Conservation (phyloP, 2,797 vertebrate species). For the Propithecus perrieri region DNA sequence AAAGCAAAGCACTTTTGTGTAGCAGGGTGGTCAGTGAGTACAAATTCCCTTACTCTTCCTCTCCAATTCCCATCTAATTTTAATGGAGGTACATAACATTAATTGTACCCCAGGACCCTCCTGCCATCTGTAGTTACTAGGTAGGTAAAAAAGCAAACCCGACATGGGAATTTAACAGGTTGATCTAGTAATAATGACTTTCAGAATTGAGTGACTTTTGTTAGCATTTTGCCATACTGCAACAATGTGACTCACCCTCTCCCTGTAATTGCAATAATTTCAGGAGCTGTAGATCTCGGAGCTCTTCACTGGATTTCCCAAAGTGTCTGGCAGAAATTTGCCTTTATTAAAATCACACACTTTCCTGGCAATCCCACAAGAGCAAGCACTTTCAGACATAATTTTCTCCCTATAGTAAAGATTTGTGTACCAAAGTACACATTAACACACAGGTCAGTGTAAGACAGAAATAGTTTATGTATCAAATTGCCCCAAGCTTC, state of each 20-base stretch:
- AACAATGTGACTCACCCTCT: background rate
- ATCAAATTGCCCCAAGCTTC: slow-evolving; percentile 30
- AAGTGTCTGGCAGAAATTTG: slow-evolving; percentile 31
- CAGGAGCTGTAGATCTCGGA: slow-evolving; percentile 18
- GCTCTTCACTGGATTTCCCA: slow-evolving; percentile 34
- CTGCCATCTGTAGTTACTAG: slow-evolving; percentile 12
- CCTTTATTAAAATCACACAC: slow-evolving; percentile 28
- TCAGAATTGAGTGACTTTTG: slow-evolving; percentile 40
- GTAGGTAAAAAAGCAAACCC: slow-evolving; percentile 41
- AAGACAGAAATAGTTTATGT: slow-evolving; percentile 48
- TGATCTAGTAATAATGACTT: slow-evolving; percentile 21
- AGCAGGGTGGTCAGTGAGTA: background rate
- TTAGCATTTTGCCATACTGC: background rate
- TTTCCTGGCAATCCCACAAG: slow-evolving; percentile 36
- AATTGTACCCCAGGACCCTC: background rate
- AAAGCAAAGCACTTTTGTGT: background rate
- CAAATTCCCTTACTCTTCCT: slow-evolving; percentile 29
- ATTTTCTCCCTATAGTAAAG: slow-evolving; percentile 50
- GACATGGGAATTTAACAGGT: background rate
- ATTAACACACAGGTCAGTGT: slow-evolving; percentile 58
- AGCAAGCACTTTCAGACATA: slow-evolving; percentile 38
- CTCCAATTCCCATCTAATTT: background rate
- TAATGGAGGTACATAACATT: background rate
- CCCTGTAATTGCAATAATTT: background rate
- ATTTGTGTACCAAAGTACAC: slow-evolving; percentile 7